These are phyloP conservation scores for Pterois miles DNA, from an alignment of 2,797 vertebrate genomes.

Conservation along the genomic window DNA sequence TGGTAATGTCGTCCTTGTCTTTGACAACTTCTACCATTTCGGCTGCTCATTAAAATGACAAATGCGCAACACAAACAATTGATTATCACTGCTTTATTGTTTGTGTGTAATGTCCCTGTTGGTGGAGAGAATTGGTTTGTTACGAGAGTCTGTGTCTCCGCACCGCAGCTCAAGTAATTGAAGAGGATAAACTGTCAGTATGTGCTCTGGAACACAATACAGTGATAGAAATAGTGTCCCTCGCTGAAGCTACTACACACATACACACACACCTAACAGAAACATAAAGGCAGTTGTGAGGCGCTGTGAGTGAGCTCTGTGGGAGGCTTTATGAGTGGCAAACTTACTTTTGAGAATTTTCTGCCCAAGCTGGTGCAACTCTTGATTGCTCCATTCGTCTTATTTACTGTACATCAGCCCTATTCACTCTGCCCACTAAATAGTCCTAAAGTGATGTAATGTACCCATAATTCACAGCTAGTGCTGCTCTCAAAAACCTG, in stretches of 20 bases:
- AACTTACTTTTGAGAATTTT: constrained; percentile 38
- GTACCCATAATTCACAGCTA: constrained; percentile 45
- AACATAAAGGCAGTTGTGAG: constrained; percentile 1
- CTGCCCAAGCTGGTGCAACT: constrained; percentile 1
- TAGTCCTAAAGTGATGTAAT: constrained; percentile 46
- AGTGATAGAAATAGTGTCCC: constrained; percentile 13
- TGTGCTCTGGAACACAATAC: constrained; percentile 3
- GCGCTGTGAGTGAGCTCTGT: constrained; percentile 1
- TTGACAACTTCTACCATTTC: constrained; percentile 34
- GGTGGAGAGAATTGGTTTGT: constrained; percentile 30
- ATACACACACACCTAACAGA: neutral
- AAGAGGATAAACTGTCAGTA: constrained; percentile 40
- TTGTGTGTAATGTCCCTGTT: constrained; percentile 20
- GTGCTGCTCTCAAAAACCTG: constrained; percentile 16
- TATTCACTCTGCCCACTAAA: constrained; percentile 53
- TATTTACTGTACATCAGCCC: constrained; percentile 59
- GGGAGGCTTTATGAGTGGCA: constrained; percentile 40
- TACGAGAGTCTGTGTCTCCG: neutral
- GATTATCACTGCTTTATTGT: constrained; percentile 46
- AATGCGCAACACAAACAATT: constrained; percentile 51
- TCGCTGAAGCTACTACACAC: neutral
- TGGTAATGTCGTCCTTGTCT: constrained; percentile 18
- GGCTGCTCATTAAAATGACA: constrained; percentile 67
- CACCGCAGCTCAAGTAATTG: constrained; percentile 26
- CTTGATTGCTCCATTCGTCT: constrained; percentile 64